Conservation (phyloP, 2,113 vertebrate genomes). For the Oostethus manadensis region DNA sequence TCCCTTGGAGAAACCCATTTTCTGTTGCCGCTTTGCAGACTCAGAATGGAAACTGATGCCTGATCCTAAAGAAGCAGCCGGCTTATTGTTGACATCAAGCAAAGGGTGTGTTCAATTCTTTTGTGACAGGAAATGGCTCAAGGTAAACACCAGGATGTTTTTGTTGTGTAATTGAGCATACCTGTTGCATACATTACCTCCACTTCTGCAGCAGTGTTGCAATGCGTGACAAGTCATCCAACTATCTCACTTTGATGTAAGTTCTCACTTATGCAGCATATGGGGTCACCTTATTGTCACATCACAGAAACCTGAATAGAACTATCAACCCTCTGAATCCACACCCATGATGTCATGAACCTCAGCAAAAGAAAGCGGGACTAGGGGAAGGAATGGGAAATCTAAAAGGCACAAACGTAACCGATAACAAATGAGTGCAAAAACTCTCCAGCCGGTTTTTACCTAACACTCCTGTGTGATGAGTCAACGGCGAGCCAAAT, state of each 20-base stretch:
- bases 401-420: conserved; percentile 35
- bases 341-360: conserved; percentile 13
- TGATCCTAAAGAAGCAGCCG: conserved; percentile 32
- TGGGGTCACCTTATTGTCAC: conserved; percentile 41
- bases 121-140: conserved; percentile 26
- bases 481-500: conserved; percentile 65
- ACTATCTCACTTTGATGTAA: not conserved
- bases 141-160: conserved; percentile 7
- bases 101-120: conserved; percentile 6
- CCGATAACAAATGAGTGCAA: conserved; percentile 47
- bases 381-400: conserved; percentile 21
- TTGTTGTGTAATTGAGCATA: conserved; percentile 47
- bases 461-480: conserved; percentile 61
- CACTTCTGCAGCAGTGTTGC: not conserved
- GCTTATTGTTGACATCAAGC: conserved; percentile 22
- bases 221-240: not conserved
- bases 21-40: conserved; percentile 45
- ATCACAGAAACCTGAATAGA: conserved; percentile 36
- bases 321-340: conserved; percentile 17
- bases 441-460: conserved; percentile 52
- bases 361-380: conserved; percentile 13
- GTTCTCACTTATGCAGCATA: not conserved
- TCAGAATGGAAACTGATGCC: conserved; percentile 30
- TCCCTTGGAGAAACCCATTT: conserved; percentile 48
- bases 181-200: conserved; percentile 6